Conservation (phyloP, 2,888 invertebrate genomes). For the Leucophenga montana region DNA sequence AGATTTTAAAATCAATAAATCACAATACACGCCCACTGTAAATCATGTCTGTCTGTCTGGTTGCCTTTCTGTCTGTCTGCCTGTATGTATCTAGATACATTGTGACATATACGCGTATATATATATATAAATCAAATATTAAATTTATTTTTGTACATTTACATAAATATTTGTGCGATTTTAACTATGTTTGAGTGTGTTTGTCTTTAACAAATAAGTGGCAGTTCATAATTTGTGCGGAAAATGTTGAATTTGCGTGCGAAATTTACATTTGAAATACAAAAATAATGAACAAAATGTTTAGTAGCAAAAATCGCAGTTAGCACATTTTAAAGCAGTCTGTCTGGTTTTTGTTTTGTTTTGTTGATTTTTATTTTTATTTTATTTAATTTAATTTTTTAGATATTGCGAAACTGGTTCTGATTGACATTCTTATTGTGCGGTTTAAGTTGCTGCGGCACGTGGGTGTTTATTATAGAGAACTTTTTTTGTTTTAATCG, state of each 20-base stretch:
- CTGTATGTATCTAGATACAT: conserved; percentile 18
- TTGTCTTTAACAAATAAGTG: conserved; percentile 11
- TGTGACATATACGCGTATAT: neutral
- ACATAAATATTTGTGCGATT: conserved; percentile 29
- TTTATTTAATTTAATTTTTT: neutral
- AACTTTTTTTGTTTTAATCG: neutral
- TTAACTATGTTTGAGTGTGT: neutral
- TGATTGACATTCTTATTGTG: conserved; percentile 4
- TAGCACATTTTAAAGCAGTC: neutral
- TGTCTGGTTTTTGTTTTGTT: neutral
- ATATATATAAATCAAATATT: conserved; percentile 24
- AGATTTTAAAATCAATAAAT: conserved; percentile 33
- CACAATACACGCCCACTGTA: conserved; percentile 27
- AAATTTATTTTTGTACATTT: neutral
- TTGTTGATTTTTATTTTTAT: neutral
- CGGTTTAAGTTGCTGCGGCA: neutral
- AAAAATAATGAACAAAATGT: neutral
- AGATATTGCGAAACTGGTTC: conserved; percentile 18
- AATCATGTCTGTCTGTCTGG: neutral
- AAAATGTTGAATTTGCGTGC: conserved; percentile 17
- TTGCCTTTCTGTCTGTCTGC: conserved; percentile 16
- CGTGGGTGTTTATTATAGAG: conserved; percentile 6
- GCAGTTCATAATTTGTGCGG: neutral
- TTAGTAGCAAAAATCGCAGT: neutral
- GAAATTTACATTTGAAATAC: conserved; percentile 17